Evolutionary conservation across 92 coral and sea anemone species (phyloP).

Genomic region (Palythoa caribaeorum): DNA sequence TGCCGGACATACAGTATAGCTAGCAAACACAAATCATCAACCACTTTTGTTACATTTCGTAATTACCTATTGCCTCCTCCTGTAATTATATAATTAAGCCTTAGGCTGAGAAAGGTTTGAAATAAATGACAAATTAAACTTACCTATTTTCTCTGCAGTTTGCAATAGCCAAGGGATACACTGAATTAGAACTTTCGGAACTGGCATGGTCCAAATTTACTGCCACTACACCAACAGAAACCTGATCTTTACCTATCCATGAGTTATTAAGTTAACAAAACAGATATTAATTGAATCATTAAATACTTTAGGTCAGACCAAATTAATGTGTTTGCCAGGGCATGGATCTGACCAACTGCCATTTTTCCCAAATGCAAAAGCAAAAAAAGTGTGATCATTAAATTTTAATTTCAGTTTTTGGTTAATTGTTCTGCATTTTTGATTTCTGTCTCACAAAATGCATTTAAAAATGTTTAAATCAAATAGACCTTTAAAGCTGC

Average conservation of each 20-base stretch:
- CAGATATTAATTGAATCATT: not conserved
- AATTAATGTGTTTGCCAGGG: not conserved
- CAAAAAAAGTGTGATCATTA: not conserved
- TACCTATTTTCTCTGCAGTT: conserved; percentile 49
- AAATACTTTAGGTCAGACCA: not conserved
- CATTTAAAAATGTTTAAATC: conserved; percentile 44
- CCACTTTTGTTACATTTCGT: not conserved
- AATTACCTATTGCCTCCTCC: not conserved
- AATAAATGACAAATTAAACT: not conserved
- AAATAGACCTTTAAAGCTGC: not conserved
- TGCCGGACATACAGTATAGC: not conserved
- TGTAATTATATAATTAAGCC: not conserved
- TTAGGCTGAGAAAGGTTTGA: not conserved
- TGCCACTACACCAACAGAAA: conserved; percentile 60
- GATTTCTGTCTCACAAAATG: conserved; percentile 48
- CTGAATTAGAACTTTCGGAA: conserved; percentile 52
- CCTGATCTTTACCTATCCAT: conserved; percentile 60
- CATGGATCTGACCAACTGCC: conserved; percentile 10
- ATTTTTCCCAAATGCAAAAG: conserved; percentile 14
- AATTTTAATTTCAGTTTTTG: conserved; percentile 41
- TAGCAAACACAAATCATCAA: not conserved
- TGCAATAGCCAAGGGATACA: conserved; percentile 61
- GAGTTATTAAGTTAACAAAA: not conserved
- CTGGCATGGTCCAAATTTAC: conserved; percentile 51
- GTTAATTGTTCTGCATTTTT: conserved; percentile 52